Evolutionary conservation across 1,140 invertebrate genomes (phyloP).

Genomic region (Sminthurides bifidus): DNA sequence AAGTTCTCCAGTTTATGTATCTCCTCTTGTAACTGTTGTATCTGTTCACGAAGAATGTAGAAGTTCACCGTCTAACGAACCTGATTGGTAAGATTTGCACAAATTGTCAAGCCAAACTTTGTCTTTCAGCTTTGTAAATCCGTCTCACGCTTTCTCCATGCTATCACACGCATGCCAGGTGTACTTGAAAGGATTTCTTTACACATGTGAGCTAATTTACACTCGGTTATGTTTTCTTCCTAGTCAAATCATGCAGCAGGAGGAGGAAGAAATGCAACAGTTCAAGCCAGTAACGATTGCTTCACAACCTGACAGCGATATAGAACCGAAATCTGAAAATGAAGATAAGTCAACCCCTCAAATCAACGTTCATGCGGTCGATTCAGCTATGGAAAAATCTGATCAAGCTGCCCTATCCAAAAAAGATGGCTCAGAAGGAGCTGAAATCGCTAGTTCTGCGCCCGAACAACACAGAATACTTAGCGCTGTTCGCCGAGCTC

Average conservation of each 20-base stretch:
- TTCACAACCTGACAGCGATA: neutral
- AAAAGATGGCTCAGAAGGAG: constrained; percentile 16
- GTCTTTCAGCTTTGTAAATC: too few relatives aligned
- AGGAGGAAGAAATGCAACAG: neutral
- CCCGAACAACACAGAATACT: constrained; percentile 25
- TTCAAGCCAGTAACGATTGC: neutral
- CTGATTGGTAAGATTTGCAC: too few relatives aligned
- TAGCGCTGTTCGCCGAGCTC: constrained; percentile 19
- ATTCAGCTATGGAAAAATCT: neutral
- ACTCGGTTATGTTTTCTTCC: neutral
- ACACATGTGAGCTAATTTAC: neutral
- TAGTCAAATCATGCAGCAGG: constrained; percentile 20
- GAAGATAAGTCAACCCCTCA: neutral
- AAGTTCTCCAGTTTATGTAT: neutral
- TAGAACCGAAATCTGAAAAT: neutral
- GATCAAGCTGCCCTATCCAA: neutral
- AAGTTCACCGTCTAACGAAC: too few relatives aligned
- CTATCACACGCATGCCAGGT: neutral
- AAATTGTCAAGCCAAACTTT: too few relatives aligned
- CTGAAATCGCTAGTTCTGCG: constrained; percentile 15
- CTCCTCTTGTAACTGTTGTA: neutral
- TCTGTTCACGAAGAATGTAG: neutral
- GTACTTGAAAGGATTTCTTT: neutral
- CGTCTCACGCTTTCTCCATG: neutral
- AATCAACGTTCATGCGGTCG: neutral